These are phyloP conservation scores for Drosophila pseudotalamancana DNA, from an alignment of 2,888 invertebrate genomes.

Conservation along the genomic window DNA sequence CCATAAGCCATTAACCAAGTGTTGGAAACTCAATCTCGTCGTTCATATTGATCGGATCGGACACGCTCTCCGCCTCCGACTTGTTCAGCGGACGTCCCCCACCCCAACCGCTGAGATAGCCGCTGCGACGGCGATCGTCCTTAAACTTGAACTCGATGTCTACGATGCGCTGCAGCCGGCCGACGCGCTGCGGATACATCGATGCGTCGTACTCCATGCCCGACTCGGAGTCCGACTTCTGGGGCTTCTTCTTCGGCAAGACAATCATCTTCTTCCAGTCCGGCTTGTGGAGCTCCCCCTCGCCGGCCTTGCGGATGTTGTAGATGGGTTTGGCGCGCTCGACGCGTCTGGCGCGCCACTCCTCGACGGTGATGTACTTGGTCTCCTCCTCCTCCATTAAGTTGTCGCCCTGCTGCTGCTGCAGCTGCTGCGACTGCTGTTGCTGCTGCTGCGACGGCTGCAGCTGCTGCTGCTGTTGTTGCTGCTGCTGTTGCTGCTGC, in stretches of 20 bases:
- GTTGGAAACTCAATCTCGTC: conserved; percentile 42
- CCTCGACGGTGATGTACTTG: conserved; percentile 36
- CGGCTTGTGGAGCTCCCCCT: conserved; percentile 17
- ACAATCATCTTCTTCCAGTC: conserved; percentile 36
- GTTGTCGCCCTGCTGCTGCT: neutral
- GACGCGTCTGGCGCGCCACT: conserved; percentile 25
- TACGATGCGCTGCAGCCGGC: conserved; percentile 29
- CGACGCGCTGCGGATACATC: conserved; percentile 32
- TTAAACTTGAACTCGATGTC: conserved; percentile 46
- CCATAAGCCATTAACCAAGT: conserved; percentile 4
- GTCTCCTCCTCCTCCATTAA: conserved; percentile 1
- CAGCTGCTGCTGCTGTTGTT: neutral
- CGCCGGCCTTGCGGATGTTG: conserved; percentile 45
- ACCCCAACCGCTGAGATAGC: neutral
- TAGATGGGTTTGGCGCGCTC: conserved; percentile 34
- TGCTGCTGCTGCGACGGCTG: neutral
- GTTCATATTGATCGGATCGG: conserved; percentile 25
- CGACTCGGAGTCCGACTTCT: neutral
- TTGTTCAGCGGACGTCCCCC: neutral
- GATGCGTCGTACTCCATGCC: conserved; percentile 10
- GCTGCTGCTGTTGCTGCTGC: neutral
- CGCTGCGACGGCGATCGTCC: conserved; percentile 21
- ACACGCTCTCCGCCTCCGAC: neutral
- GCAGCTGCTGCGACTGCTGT: neutral
- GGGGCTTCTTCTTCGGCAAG: conserved; percentile 21